phyloP scores from a whole-genome alignment of 1,140 invertebrate species.

The Dendroctonus valens region DNA sequence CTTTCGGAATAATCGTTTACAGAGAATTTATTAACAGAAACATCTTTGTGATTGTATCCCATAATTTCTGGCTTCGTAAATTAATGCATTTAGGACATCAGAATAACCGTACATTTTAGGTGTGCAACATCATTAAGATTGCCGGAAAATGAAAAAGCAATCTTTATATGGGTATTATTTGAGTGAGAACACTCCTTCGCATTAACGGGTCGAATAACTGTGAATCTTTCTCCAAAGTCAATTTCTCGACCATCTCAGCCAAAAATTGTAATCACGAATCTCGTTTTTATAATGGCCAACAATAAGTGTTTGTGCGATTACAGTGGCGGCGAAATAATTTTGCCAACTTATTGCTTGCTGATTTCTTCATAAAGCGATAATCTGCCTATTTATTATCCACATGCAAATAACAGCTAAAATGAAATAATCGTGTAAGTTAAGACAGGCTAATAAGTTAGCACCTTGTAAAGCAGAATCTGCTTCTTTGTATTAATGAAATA shows the following conservation, averaged over 20 bases:
- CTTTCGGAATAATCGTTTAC: too few relatives aligned
- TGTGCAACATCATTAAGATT: constrained; percentile 25
- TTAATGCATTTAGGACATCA: constrained; percentile 26
- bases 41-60: not conserved
- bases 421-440: too few relatives aligned
- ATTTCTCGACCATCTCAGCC: constrained; percentile 30
- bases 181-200: constrained; percentile 25
- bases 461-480: too few relatives aligned
- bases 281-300: constrained; percentile 21
- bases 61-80: constrained; percentile 19
- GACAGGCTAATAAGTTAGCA: too few relatives aligned
- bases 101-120: constrained; percentile 29
- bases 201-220: constrained; percentile 30
- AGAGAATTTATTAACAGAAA: too few relatives aligned
- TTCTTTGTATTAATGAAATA: too few relatives aligned
- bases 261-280: constrained; percentile 32
- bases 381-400: too few relatives aligned
- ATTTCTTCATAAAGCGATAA: too few relatives aligned
- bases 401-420: too few relatives aligned
- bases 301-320: constrained; percentile 9
- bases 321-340: constrained; percentile 19
- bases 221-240: constrained; percentile 25
- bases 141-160: constrained; percentile 25
- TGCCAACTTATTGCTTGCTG: not conserved
- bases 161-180: constrained; percentile 22